Percentiles rank a stretch among this genome's conserved stretches.
Evolutionary conservation across 1,140 invertebrate genomes (phyloP).

Genomic region (Drosophila bipectinata): DNA sequence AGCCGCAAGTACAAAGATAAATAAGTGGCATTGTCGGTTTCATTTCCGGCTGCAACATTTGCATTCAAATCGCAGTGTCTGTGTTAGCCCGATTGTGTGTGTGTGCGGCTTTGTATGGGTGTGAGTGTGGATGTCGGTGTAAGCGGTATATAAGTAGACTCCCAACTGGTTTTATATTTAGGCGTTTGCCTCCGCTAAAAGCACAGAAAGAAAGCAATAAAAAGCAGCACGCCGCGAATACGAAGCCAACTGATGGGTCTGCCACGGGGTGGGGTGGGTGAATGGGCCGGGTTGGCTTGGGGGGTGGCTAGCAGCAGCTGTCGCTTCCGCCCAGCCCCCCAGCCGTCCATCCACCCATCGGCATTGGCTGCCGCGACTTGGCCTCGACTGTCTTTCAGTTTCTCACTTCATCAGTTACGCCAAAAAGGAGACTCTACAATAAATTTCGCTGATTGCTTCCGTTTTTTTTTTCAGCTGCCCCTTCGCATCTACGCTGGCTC

Average conservation of each 20-base stretch:
- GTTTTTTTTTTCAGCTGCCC: slow-evolving; percentile 19
- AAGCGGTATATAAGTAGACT: slow-evolving; percentile 79
- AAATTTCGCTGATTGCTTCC: slow-evolving; percentile 82
- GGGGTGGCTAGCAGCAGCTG: slow-evolving; percentile 54
- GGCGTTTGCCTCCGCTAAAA: slow-evolving; percentile 67
- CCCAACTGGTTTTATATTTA: slow-evolving; percentile 79
- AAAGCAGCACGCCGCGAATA: slow-evolving; percentile 76
- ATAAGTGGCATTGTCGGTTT: slow-evolving; percentile 82
- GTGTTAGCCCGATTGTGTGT: slow-evolving; percentile 11
- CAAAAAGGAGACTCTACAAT: slow-evolving; percentile 81
- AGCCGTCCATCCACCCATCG: slow-evolving; percentile 22
- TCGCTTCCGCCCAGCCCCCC: slow-evolving; percentile 38
- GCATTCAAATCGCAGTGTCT: slow-evolving; percentile 67
- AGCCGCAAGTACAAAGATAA: slow-evolving; percentile 82
- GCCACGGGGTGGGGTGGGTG: background rate
- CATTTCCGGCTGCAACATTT: slow-evolving; percentile 80
- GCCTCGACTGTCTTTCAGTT: slow-evolving; percentile 80
- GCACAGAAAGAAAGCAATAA: slow-evolving; percentile 79
- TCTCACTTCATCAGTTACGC: slow-evolving; percentile 82
- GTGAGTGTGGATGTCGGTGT: slow-evolving; percentile 37
- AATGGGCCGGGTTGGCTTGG: background rate
- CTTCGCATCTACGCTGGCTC: slow-evolving; percentile 60
- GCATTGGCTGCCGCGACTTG: slow-evolving; percentile 67
- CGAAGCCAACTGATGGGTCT: slow-evolving; percentile 25
- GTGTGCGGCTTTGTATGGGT: slow-evolving; percentile 2